Base-by-base conservation (phyloP, 2,888 invertebrate genomes). In the Branchipolynoe longqiensis region DNA sequence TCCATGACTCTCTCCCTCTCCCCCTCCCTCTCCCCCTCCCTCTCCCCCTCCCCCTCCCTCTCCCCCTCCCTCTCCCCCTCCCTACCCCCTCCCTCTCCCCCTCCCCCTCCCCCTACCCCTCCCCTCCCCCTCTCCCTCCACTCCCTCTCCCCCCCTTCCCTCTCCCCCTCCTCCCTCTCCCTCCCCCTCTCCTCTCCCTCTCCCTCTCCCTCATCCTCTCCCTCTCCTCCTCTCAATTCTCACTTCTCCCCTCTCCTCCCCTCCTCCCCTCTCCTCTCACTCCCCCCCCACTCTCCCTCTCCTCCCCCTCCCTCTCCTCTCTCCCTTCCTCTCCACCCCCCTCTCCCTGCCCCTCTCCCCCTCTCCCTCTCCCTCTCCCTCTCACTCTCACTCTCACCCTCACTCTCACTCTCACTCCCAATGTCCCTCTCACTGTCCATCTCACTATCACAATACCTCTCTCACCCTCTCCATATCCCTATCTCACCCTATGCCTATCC, bases 131-230 rank as follows among this genome's bases (percentile, higher is more conserved):
- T 62, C 12, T 25, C 62, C 62, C n/a, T n/a, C 28, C 62, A 8
- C 62, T 25, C n/a, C n/a, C 62, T n/a, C 25, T 62, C 62, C 62
- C n/a, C 28, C 62, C n/a, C 62, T n/a, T 62, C 62, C 28, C 28
- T 25, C 28, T 62, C 62, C 62, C 28, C 25, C 62, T 28, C n/a
- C 62, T n/a, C 62, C 62, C n/a, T 25, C 62, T n/a, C 62, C 12
- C 62, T 8, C 62, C 62, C n/a, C 62, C 62, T 25, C 6, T 25
- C 62, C 28, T 28, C 62, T 25, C 28, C 28, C 62, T 28, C 62
- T 28, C n/a, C 62, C 62, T 62, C 25, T 28, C 62, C 62, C 62
- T n/a, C 62, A 12, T 28, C 28, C n/a, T 25, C 28, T n/a, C n/a
- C 28, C 28, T 25, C n/a, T 25, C n/a, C 62, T 25, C 62, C n/a